Base-by-base conservation (phyloP, 2,888 invertebrate genomes). In the Sinotaia quadrata region DNA sequence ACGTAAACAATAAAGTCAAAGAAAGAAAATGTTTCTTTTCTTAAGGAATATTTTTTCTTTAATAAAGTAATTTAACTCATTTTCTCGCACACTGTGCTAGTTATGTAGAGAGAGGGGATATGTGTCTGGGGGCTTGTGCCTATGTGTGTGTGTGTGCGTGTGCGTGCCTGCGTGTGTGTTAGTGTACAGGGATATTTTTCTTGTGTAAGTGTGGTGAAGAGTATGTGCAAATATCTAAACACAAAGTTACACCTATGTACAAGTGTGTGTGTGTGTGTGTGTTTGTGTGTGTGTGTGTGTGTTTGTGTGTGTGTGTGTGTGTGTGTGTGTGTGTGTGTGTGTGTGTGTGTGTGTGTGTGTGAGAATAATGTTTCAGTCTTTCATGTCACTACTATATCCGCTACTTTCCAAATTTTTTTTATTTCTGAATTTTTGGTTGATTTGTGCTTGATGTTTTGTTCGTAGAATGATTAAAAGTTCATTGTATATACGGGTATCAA, bases 241-340 rank as follows among this genome's bases (percentile, higher is more conserved):
- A n/a, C n/a, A n/a, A 18, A 18, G 2, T 12, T 41, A 18, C 41
- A n/a, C 41, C 15, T 41, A n/a, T 41, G 41, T n/a, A 52, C 4
- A 24, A 4, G 4, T 54, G 54, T 54, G 54, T 54, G 54, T 54
- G 29, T 54, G 24, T 54, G 54, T 29, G 31, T 24, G 54, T 54
- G 31, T 29, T n/a, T 29, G 31, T 24, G 31, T 54, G 54, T 54
- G 27, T 54, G 54, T 27, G 29, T 27, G 54, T 29, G 29, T 54
- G 29, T 4, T 27, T 54, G 54, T 54, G 54, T 54, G 54, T 29
- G 29, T 27, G 31, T 27, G 54, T 18, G 34, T 4, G 21, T 12
- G 57, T 18, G 34, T 18, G 0, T 15, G 4, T 5, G 15, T 10
- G n/a, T 29, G 34, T n/a, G 57, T 31, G 36, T 18, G 2, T 33